phyloP scores from a whole-genome alignment of 2,888 invertebrate species.

The Dendrolimus pini region DNA sequence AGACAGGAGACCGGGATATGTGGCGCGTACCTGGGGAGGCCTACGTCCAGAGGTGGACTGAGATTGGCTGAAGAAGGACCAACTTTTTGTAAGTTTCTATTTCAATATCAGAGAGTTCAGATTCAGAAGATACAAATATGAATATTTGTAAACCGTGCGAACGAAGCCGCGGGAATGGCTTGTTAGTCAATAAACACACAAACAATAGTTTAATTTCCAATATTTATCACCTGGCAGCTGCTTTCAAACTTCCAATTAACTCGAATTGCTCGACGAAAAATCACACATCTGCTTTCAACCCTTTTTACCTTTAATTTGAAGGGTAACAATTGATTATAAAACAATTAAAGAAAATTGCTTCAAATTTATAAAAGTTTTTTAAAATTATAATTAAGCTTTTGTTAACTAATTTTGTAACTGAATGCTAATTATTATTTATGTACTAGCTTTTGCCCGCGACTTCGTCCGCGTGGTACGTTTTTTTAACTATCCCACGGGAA shows the following conservation, averaged over 20 bases:
- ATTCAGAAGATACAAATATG: too few relatives aligned
- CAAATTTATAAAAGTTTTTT: conserved; percentile 4
- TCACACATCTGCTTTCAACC: conserved; percentile 65
- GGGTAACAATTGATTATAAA: conserved; percentile 42
- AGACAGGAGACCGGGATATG: too few relatives aligned
- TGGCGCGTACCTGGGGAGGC: too few relatives aligned
- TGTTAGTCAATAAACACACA: background rate
- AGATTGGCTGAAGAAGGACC: too few relatives aligned
- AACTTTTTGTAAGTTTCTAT: too few relatives aligned
- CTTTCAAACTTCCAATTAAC: conserved; percentile 41
- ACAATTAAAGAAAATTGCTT: conserved; percentile 39
- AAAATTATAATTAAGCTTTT: background rate
- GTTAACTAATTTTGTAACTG: background rate
- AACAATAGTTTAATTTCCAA: background rate
- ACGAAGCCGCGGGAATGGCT: too few relatives aligned
- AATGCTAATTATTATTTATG: background rate
- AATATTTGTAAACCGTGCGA: too few relatives aligned
- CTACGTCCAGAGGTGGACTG: too few relatives aligned
- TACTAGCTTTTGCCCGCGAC: too few relatives aligned
- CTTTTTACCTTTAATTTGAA: conserved; percentile 28
- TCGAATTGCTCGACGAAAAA: conserved; percentile 49
- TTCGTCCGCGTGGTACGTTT: too few relatives aligned
- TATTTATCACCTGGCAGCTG: background rate
- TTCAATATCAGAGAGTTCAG: too few relatives aligned
- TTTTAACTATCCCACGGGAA: too few relatives aligned